Evolutionary conservation across 2,113 vertebrate species (phyloP).

Genomic region (Elgaria multicarinata): DNA sequence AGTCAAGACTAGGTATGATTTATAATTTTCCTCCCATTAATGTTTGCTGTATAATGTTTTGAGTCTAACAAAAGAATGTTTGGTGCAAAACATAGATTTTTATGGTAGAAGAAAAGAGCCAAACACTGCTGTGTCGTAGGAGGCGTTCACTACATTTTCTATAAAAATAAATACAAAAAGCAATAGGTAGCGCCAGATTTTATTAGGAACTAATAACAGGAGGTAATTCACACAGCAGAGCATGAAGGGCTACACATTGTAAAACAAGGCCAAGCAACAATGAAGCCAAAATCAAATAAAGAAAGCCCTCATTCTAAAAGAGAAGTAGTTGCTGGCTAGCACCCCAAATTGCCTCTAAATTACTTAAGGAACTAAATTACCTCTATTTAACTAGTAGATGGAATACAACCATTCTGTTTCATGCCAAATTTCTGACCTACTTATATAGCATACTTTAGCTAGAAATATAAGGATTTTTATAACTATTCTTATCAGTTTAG

Average conservation of each 20-base stretch:
- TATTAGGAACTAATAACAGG: background rate
- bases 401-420: background rate
- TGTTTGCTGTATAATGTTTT: background rate
- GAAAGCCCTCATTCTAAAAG: background rate
- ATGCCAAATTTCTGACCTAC: background rate
- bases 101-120: background rate
- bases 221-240: background rate
- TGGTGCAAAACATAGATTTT: background rate
- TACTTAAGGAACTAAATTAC: background rate
- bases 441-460: background rate
- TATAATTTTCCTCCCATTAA: background rate
- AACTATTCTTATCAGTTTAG: background rate
- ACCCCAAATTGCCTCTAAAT: background rate
- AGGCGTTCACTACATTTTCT: background rate
- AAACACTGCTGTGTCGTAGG: background rate
- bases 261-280: background rate
- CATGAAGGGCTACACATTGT: background rate
- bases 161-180: background rate
- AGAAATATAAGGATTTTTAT: background rate
- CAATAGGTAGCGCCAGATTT: background rate
- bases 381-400: background rate
- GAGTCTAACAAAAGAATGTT: background rate
- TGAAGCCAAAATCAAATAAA: slow-evolving; percentile 10
- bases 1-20: background rate
- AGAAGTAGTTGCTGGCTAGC: background rate